Conservation (phyloP, 2,888 invertebrate genomes). For the Metalampra italica region DNA sequence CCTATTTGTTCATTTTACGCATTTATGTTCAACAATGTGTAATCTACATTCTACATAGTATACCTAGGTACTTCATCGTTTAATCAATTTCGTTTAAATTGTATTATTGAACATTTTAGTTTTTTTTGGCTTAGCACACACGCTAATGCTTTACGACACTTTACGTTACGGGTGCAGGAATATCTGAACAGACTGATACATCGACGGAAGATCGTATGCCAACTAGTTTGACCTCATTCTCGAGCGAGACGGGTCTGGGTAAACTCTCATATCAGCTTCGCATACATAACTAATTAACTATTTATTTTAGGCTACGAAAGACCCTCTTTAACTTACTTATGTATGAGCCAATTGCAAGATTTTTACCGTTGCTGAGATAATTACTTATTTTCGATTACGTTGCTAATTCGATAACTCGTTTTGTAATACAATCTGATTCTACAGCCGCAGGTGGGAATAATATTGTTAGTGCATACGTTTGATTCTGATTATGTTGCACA, state of each 20-base stretch:
- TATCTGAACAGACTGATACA: constrained; percentile 42
- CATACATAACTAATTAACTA: constrained; percentile 66
- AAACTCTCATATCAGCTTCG: constrained; percentile 70
- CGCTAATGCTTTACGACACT: constrained; percentile 46
- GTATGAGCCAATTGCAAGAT: constrained; percentile 67
- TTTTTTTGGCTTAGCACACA: constrained; percentile 24
- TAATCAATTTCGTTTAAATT: constrained; percentile 1
- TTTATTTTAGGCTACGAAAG: constrained; percentile 60
- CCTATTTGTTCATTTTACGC: constrained; percentile 6
- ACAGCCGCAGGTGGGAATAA: too few species aligned
- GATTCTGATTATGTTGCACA: neutral
- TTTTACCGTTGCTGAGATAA: constrained; percentile 44
- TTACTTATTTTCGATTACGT: constrained; percentile 38
- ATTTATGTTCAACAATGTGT: neutral
- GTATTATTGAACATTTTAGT: neutral
- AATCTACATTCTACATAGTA: too few species aligned
- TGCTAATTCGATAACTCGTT: too few species aligned
- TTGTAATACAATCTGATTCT: too few species aligned
- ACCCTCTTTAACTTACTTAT: constrained; percentile 56
- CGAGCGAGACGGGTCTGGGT: constrained; percentile 58
- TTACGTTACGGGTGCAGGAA: constrained; percentile 51
- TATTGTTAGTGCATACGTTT: neutral
- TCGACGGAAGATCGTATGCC: constrained; percentile 56
- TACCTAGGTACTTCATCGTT: too few species aligned
- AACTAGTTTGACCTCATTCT: constrained; percentile 73